Conservation (phyloP, 2,113 vertebrate species). For the Labrus mixtus region DNA sequence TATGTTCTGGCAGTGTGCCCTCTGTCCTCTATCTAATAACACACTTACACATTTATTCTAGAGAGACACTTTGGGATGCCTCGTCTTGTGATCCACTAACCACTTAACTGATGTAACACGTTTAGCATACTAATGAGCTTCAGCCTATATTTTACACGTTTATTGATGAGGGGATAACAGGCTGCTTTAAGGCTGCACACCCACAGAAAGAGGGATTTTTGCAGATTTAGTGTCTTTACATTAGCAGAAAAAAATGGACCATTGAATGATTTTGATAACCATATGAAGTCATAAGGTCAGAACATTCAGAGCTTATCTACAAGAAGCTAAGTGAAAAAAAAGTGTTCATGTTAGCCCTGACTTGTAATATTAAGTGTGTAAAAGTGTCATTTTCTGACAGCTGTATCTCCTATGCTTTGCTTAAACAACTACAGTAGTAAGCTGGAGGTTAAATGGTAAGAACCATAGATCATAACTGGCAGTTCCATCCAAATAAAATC, state of each 20-base stretch:
- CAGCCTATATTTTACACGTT: slow-evolving; percentile 9
- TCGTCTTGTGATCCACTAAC: slow-evolving; percentile 18
- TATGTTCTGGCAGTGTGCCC: slow-evolving; percentile 44
- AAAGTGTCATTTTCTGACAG: too few relatives aligned
- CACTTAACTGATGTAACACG: slow-evolving; percentile 22
- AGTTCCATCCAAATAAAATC: too few relatives aligned
- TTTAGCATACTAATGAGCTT: slow-evolving; percentile 20
- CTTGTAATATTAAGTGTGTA: too few relatives aligned
- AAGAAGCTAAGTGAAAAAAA: too few relatives aligned
- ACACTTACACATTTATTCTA: slow-evolving; percentile 15
- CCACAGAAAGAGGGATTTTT: background rate
- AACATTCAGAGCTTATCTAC: too few relatives aligned
- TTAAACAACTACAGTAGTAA: too few relatives aligned
- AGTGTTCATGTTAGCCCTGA: too few relatives aligned
- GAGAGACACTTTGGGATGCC: slow-evolving; percentile 26
- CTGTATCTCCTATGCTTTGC: too few relatives aligned
- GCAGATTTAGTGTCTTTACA: background rate
- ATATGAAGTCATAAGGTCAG: too few relatives aligned
- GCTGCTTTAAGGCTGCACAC: background rate
- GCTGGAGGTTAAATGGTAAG: too few relatives aligned
- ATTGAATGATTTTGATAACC: too few relatives aligned
- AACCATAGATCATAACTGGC: too few relatives aligned
- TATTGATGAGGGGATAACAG: background rate
- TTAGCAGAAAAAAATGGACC: background rate
- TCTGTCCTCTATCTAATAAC: slow-evolving; percentile 48